phyloP scores from a whole-genome alignment of 2,113 vertebrate genomes.

The Notechis scutatus region DNA sequence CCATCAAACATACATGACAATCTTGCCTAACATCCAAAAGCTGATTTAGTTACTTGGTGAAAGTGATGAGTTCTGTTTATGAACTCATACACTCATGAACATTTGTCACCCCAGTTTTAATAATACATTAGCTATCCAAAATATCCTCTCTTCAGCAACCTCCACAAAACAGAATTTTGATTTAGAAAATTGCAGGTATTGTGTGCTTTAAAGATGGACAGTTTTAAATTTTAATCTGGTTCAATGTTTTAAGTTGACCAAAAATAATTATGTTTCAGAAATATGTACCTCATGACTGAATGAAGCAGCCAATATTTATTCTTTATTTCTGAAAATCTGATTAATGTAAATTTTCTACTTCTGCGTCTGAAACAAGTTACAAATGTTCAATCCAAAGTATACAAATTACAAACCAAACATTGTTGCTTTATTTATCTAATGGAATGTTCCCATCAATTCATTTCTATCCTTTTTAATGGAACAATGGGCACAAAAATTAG shows the following conservation, averaged over 20 bases:
- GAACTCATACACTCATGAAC: not conserved
- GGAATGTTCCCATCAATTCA: not conserved
- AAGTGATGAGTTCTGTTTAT: not conserved
- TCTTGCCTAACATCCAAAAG: not conserved
- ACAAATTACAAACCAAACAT: conserved; percentile 25
- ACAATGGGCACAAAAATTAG: not conserved
- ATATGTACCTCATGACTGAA: not conserved
- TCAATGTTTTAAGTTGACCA: not conserved
- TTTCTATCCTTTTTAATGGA: not conserved
- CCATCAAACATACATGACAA: rapidly evolving
- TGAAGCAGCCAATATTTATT: not conserved
- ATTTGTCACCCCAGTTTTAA: not conserved
- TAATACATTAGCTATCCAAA: not conserved
- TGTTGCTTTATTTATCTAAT: not conserved
- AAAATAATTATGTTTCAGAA: not conserved
- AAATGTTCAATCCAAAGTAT: not conserved
- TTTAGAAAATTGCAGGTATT: not conserved
- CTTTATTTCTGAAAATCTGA: rapidly evolving
- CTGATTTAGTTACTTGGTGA: not conserved
- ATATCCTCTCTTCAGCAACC: not conserved
- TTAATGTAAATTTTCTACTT: not conserved
- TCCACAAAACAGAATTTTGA: not conserved
- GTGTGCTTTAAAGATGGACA: not conserved
- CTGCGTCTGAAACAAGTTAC: not conserved
- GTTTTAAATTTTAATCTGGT: not conserved